These are phyloP conservation scores for Platycnemis pennipes DNA, from an alignment of 2,888 invertebrate species.

Conservation along the genomic window DNA sequence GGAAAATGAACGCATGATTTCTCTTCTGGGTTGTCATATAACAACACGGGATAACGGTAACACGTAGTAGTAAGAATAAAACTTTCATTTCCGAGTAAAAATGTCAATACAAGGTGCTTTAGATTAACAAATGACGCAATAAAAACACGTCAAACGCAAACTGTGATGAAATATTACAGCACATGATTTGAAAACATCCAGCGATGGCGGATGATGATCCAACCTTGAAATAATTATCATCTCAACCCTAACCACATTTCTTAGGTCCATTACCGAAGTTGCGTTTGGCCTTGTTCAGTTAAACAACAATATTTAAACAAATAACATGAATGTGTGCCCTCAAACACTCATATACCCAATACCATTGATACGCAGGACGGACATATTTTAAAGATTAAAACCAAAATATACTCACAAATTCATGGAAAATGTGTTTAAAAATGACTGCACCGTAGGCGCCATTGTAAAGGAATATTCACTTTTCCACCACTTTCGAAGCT, in stretches of 20 bases:
- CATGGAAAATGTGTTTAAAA: slow-evolving; percentile 86
- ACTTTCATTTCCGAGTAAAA: too few relatives aligned
- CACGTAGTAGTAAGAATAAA: background rate
- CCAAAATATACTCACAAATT: slow-evolving; percentile 83
- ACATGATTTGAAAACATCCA: background rate
- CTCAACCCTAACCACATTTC: background rate
- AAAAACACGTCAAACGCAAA: background rate
- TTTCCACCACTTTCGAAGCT: background rate
- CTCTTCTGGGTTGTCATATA: background rate
- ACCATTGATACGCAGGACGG: background rate
- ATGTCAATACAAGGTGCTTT: background rate
- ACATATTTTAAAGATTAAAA: background rate
- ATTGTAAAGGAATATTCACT: background rate
- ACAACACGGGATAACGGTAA: background rate
- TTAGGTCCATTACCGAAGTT: background rate
- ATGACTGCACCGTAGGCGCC: slow-evolving; percentile 74
- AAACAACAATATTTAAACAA: background rate
- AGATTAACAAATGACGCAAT: background rate
- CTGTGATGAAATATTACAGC: background rate
- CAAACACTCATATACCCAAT: background rate
- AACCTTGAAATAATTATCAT: background rate
- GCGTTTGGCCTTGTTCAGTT: background rate
- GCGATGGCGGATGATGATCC: background rate
- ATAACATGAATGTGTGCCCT: background rate
- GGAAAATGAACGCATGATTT: background rate